Evolutionary conservation across 2,888 invertebrate genomes (phyloP).

Genomic region (Halocaridina rubra): DNA sequence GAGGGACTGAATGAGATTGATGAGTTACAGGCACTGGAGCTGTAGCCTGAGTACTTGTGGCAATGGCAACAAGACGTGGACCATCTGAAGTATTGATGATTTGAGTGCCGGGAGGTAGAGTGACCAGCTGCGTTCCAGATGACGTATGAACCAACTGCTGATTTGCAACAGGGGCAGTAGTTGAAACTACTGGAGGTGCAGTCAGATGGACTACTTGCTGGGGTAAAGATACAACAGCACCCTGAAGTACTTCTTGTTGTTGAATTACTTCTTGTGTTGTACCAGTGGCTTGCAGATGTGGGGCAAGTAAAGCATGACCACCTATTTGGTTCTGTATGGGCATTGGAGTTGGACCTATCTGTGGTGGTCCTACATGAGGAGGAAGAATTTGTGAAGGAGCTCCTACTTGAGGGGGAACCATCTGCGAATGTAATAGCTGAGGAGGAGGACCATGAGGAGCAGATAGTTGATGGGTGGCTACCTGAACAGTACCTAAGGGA

Average conservation of each 20-base stretch:
- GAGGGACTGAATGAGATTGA: slow-evolving; percentile 23
- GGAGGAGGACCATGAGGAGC: slow-evolving; percentile 41
- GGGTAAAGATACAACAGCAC: slow-evolving; percentile 36
- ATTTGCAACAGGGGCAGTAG: slow-evolving; percentile 19
- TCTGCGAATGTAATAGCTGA: slow-evolving; percentile 47
- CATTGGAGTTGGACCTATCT: slow-evolving; percentile 30
- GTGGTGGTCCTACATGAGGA: slow-evolving; percentile 41
- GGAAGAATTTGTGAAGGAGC: slow-evolving; percentile 43
- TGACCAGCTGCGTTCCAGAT: slow-evolving; percentile 44
- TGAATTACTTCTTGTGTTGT: slow-evolving; percentile 30
- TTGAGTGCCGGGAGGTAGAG: slow-evolving; percentile 44
- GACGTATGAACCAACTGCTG: slow-evolving; percentile 51
- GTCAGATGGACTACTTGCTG: slow-evolving; percentile 34
- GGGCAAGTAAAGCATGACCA: slow-evolving; percentile 39
- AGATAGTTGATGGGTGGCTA: slow-evolving; percentile 39
- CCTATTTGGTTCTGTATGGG: slow-evolving; percentile 37
- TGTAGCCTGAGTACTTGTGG: slow-evolving; percentile 37
- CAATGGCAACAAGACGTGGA: slow-evolving; percentile 42
- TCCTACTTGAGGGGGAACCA: slow-evolving; percentile 48
- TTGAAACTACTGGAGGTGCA: slow-evolving; percentile 43
- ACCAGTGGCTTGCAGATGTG: slow-evolving; percentile 30
- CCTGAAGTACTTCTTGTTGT: slow-evolving; percentile 45
- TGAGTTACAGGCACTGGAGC: slow-evolving; percentile 23
- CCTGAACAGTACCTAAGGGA: slow-evolving; percentile 23
- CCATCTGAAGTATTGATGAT: slow-evolving; percentile 49